Evolutionary conservation across 2,113 vertebrate genomes (phyloP), one percentile per base, ranked within the genome.

Genomic region (Australoheros scitulus): DNA sequence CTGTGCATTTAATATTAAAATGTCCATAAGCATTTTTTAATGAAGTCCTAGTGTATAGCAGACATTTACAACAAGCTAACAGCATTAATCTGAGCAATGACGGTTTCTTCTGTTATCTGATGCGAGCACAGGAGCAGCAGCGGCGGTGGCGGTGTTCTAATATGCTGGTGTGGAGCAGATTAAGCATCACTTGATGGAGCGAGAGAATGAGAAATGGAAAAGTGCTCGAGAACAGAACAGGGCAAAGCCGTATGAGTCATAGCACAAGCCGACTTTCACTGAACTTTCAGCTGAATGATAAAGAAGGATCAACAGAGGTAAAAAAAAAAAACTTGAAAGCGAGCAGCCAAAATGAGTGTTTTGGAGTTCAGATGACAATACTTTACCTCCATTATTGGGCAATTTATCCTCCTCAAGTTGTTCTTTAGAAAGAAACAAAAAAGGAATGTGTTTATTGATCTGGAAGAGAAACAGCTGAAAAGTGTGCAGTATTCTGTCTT

Each of bases 351-450:
- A 79, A 86, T 90, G 83, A 76, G 74, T 38, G 60, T 74, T 82
- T 88, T 77, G 80, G 72, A 88, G 72, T 65, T 85, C 68, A 36
- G 61, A 83, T 72, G 89, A 91, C 65, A 80, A 94, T 95, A 92
- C 92, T 83, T 96, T 95, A 96, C 96, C 96, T 96, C 93, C 96
- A 7, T 96, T 95, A 92, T 91, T 95, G 88, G 95, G 95, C 90
- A 96, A 94, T 91, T 94, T 94, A 91, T 96, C 95, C 81, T 96
- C 96, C 91, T 96, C 96, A 84, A 96, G 96, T 96, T 96, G 94
- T 93, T 96, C 96, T 96, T 94, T 47, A 78, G 86, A 90, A 84
- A 91, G 84, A 93, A 86, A 94, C 34, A 90, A 80, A 87, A 65
- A 81, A 82, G 76, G n/a, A 80, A 79, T 43, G 76, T 88, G 87